phyloP scores from a whole-genome alignment of 2,113 vertebrate species.

The Apodemus sylvaticus region DNA sequence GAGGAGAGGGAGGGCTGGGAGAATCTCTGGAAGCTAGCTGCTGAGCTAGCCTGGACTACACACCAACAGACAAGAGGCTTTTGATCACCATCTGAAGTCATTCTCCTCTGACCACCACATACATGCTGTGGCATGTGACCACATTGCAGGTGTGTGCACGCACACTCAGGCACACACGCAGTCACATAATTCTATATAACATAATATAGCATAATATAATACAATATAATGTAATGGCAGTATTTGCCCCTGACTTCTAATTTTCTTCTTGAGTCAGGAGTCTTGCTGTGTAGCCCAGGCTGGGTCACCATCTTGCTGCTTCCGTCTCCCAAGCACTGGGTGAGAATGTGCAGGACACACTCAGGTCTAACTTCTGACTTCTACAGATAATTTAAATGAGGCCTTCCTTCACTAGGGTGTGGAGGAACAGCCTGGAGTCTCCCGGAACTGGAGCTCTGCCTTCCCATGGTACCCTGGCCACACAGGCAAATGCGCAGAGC shows the following conservation, averaged over 20 bases:
- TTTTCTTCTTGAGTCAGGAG: not conserved
- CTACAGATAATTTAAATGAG: not conserved
- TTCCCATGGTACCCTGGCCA: not conserved
- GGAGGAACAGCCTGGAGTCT: not conserved
- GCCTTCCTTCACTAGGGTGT: not conserved
- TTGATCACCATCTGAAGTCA: not conserved
- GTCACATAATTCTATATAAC: not conserved
- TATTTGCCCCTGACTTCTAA: not conserved
- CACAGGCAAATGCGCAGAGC: not conserved
- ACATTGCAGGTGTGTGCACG: not conserved
- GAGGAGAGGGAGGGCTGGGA: not conserved
- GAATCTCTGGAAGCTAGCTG: not conserved
- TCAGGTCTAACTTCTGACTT: not conserved
- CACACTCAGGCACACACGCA: not conserved
- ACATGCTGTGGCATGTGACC: not conserved
- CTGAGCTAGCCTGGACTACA: not conserved
- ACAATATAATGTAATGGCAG: not conserved
- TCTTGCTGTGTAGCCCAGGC: not conserved
- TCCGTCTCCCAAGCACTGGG: too few relatives aligned
- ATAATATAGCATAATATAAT: not conserved
- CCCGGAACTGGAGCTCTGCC: not conserved
- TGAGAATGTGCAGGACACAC: not conserved
- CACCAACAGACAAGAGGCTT: not conserved
- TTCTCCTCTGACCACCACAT: not conserved
- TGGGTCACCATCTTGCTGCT: not conserved